Evolutionary conservation across 1,140 invertebrate genomes (phyloP).

Genomic region (Phocides pigmalion): DNA sequence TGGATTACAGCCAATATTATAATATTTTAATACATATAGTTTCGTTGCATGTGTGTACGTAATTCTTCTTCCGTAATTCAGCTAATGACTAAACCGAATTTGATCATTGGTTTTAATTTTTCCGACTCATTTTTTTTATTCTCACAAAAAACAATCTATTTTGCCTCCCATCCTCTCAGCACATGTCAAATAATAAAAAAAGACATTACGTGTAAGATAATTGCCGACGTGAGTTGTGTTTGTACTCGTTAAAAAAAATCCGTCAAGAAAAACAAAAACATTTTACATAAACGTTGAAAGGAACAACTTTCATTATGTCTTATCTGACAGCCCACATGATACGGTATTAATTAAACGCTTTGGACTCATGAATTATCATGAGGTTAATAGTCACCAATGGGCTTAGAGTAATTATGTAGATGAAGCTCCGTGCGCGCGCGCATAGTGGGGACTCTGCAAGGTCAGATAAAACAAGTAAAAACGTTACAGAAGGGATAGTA

Average conservation of each 20-base stretch:
- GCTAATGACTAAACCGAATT: no score
- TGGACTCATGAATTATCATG: conserved; percentile 70
- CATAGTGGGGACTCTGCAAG: conserved; percentile 41
- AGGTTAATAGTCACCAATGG: conserved; percentile 80
- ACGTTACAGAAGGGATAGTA: conserved; percentile 33
- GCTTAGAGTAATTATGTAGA: conserved; percentile 79
- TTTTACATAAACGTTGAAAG: conserved; percentile 38
- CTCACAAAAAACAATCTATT: no score
- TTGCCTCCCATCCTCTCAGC: no score
- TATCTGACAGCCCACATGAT: conserved; percentile 73
- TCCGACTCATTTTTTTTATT: no score
- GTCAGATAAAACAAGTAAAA: conserved; percentile 38
- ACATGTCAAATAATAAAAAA: no score
- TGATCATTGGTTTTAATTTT: no score
- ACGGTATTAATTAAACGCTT: conserved; percentile 75
- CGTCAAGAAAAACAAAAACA: conserved; percentile 28
- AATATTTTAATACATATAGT: no score
- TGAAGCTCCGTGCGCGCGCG: conserved; percentile 62
- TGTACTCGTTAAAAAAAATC: not conserved
- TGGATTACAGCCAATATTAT: no score
- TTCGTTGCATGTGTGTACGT: no score
- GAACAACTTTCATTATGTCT: conserved; percentile 67
- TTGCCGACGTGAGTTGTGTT: no score
- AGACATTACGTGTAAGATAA: no score
- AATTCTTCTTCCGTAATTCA: no score